Evolutionary conservation across 2,888 invertebrate species (phyloP), one percentile per base, ranked within the genome.

Genomic region (Chrysolina haemoptera): DNA sequence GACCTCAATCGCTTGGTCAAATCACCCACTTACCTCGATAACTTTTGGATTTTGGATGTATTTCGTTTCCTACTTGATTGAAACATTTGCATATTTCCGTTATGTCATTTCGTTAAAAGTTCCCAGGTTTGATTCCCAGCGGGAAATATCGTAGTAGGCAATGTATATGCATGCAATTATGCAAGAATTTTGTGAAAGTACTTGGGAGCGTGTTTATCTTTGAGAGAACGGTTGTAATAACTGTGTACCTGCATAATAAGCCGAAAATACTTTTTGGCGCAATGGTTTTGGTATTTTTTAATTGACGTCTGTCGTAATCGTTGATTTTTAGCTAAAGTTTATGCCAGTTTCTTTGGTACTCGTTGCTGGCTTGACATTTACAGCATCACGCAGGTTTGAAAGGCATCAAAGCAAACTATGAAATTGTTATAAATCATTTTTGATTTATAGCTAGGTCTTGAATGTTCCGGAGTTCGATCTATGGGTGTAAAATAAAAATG

Each of bases 141-240:
- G n/a, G 22, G 43, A 43, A 65, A 22, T 22, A 46, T 43, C 46
- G 18, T 2, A 4, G 41, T 14, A 41, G 16, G 41, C 14, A 14
- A 14, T 16, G 53, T 67, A 53, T 48, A 14, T 16, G 53, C 40
- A 53, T 50, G 40, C 20, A 67, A 35, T 67, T 67, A 67, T 67
- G 67, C 67, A 53, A 67, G 53, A 67, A 53, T 53, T 67, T 67
- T 67, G 67, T 67, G 67, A 67, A 67, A 67, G 67, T 67, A 67
- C 67, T 67, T n/a, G 41, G n/a, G 12, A 20, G 41, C 40, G 11
- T 67, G 40, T 67, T 66, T 66, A 50, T 48, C 10, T 50, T 67
- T 27, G 40, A 20, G 20, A 50, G 9, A 67, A 53, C 53, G 67
- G 67, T 53, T 40, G 40, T 66, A 48, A 43, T 50, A 16, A 66